A percentile compares a stretch with the other conserved stretches of the same genome.
phyloP scores from a whole-genome alignment of 1,140 invertebrate genomes.

The Rhizoglyphus robini region DNA sequence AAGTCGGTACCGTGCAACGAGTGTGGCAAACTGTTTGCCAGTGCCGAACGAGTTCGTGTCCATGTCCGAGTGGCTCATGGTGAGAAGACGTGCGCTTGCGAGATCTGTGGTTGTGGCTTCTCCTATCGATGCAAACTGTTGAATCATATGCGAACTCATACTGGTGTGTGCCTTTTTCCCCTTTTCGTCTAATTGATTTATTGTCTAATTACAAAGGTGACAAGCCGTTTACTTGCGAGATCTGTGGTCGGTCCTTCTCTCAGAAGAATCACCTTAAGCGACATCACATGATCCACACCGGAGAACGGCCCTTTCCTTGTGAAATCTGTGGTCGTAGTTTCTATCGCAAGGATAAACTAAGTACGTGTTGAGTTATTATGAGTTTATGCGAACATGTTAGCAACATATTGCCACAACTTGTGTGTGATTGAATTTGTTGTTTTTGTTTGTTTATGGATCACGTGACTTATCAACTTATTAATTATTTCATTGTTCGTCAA shows the following conservation, averaged over 20 bases:
- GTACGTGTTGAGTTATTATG: too few species aligned
- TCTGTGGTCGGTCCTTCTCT: slow-evolving; percentile 29
- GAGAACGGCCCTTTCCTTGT: slow-evolving; percentile 73
- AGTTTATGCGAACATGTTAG: not conserved
- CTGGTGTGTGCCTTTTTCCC: slow-evolving; percentile 10
- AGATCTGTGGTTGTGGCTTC: slow-evolving; percentile 29
- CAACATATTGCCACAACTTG: not conserved
- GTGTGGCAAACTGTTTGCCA: slow-evolving; percentile 29
- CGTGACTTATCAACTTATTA: not conserved
- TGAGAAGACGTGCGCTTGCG: slow-evolving; percentile 28
- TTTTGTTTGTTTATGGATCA: not conserved
- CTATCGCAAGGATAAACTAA: slow-evolving; percentile 70
- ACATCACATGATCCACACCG: slow-evolving; percentile 56
- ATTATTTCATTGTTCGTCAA: not conserved
- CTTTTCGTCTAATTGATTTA: slow-evolving; percentile 2
- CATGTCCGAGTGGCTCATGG: slow-evolving; percentile 27
- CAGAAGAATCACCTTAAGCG: slow-evolving; percentile 30
- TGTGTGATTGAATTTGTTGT: not conserved
- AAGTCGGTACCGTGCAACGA: slow-evolving; percentile 28
- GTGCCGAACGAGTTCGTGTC: slow-evolving; percentile 27
- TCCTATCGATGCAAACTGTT: slow-evolving; percentile 29
- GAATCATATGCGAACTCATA: slow-evolving; percentile 29
- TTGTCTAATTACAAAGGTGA: slow-evolving; percentile 24
- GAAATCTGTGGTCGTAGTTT: slow-evolving; percentile 70
- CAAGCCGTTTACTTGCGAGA: slow-evolving; percentile 30